Evolutionary conservation across 1,140 invertebrate species (phyloP).

Genomic region (Episyrphus balteatus): DNA sequence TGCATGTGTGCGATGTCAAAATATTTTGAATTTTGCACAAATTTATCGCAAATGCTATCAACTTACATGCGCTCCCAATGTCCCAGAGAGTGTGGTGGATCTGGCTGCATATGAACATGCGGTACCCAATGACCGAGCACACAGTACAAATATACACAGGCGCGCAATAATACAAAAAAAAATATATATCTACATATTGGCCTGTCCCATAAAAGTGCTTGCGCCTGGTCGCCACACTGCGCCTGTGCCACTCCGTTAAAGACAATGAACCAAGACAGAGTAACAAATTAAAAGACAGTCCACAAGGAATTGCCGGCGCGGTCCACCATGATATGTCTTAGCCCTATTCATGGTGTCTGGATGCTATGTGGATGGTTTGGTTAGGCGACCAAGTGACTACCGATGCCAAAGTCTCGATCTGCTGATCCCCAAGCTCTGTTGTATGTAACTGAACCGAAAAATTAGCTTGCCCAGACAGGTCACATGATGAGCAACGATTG

Average conservation of each 20-base stretch:
- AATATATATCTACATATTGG: not conserved
- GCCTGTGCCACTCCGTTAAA: too few species aligned
- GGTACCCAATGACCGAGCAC: not conserved
- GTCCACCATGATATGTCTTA: too few species aligned
- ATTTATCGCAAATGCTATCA: constrained; percentile 36
- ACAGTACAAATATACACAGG: constrained; percentile 2
- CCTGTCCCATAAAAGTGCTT: not conserved
- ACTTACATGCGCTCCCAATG: constrained; percentile 4
- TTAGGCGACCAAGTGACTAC: too few species aligned
- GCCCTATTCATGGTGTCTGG: too few species aligned
- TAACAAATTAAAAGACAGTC: too few species aligned
- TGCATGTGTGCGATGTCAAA: constrained; percentile 22
- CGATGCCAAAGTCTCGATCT: not conserved
- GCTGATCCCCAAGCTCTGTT: not conserved
- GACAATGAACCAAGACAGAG: too few species aligned
- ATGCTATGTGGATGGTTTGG: too few species aligned
- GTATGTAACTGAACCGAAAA: constrained; percentile 9
- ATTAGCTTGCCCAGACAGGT: constrained; percentile 18
- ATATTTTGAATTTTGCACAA: constrained; percentile 27
- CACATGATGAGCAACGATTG: constrained; percentile 9
- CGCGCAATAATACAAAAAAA: not conserved
- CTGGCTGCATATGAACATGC: not conserved
- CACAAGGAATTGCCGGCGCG: too few species aligned
- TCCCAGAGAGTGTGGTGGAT: not conserved
- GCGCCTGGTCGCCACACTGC: too few species aligned